Percentiles rank a stretch among this genome's conserved stretches.
Evolutionary conservation across 2,797 vertebrate species (phyloP).

Genomic region (Craterocephalus amniculus): DNA sequence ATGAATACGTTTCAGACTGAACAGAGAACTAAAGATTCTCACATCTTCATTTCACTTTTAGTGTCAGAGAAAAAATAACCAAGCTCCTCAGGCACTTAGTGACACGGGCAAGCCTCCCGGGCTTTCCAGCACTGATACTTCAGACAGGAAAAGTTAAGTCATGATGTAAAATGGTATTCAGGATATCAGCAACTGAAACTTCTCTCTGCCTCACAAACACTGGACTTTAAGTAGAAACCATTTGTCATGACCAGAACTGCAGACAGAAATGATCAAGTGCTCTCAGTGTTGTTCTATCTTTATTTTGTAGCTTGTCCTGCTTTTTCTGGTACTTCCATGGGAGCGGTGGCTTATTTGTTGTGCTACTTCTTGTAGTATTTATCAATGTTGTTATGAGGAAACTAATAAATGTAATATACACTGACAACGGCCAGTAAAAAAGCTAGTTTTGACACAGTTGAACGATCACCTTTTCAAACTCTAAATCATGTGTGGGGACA

Average conservation of each 20-base stretch:
- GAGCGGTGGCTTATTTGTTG: not conserved
- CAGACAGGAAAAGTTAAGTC: conserved; percentile 5
- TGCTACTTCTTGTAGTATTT: not conserved
- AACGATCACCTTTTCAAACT: conserved; percentile 29
- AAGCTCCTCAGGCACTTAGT: conserved; percentile 2
- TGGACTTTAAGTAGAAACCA: conserved; percentile 13
- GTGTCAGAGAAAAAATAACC: conserved; percentile 13
- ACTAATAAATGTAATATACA: conserved; percentile 4
- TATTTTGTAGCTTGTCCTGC: not conserved
- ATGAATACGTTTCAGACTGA: conserved; percentile 9
- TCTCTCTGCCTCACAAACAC: not conserved
- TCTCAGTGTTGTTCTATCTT: not conserved
- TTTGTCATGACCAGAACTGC: conserved; percentile 13
- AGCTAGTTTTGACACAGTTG: conserved; percentile 2
- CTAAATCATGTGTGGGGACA: conserved; percentile 23
- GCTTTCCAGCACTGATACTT: conserved; percentile 10
- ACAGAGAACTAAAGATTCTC: not conserved
- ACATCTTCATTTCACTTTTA: conserved; percentile 22
- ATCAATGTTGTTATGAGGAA: not conserved
- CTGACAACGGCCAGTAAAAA: conserved; percentile 9
- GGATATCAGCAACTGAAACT: not conserved
- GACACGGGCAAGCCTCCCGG: conserved; percentile 32
- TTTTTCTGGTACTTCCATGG: not conserved
- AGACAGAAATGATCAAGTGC: conserved; percentile 9
- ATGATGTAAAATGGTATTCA: conserved; percentile 11